Percentiles rank a stretch among this genome's conserved stretches.
Evolutionary conservation across 2,888 invertebrate species (phyloP).

Genomic region (Phlogophora meticulosa): DNA sequence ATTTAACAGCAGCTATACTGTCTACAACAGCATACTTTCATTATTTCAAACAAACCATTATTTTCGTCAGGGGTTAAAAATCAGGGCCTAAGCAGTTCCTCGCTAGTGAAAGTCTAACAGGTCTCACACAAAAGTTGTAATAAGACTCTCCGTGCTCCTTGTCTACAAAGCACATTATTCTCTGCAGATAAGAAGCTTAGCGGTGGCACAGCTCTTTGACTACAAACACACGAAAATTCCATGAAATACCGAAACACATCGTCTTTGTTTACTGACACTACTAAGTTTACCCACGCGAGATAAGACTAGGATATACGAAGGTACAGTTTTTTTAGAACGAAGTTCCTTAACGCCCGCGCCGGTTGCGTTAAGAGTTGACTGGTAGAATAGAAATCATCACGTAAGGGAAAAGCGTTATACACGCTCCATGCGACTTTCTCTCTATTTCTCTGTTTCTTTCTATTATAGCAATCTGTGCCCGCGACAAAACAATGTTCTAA

Average conservation of each 20-base stretch:
- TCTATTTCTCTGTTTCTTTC: too few relatives aligned
- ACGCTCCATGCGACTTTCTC: too few relatives aligned
- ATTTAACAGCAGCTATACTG: too few relatives aligned
- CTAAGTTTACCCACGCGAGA: constrained; percentile 13
- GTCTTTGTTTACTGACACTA: constrained; percentile 16
- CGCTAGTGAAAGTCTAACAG: not conserved
- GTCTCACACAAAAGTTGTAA: not conserved
- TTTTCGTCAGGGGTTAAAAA: too few relatives aligned
- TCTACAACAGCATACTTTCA: too few relatives aligned
- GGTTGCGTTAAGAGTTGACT: too few relatives aligned
- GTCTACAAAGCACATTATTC: constrained; percentile 42
- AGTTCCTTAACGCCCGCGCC: too few relatives aligned
- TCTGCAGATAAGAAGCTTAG: constrained; percentile 43
- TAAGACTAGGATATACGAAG: not conserved
- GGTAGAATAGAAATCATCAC: too few relatives aligned
- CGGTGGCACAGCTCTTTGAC: constrained; percentile 22
- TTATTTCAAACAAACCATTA: too few relatives aligned
- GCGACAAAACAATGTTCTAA: too few relatives aligned
- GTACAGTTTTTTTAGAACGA: not conserved
- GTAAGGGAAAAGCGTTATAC: too few relatives aligned
- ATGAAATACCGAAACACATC: constrained; percentile 30
- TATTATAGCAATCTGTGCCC: too few relatives aligned
- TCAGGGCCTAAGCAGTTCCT: not conserved
- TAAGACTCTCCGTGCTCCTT: not conserved
- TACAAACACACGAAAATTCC: constrained; percentile 24